Percentiles rank a stretch among this genome's conserved stretches.
Evolutionary conservation across 1,140 invertebrate species (phyloP).

Genomic region (Drosophila albomicans): DNA sequence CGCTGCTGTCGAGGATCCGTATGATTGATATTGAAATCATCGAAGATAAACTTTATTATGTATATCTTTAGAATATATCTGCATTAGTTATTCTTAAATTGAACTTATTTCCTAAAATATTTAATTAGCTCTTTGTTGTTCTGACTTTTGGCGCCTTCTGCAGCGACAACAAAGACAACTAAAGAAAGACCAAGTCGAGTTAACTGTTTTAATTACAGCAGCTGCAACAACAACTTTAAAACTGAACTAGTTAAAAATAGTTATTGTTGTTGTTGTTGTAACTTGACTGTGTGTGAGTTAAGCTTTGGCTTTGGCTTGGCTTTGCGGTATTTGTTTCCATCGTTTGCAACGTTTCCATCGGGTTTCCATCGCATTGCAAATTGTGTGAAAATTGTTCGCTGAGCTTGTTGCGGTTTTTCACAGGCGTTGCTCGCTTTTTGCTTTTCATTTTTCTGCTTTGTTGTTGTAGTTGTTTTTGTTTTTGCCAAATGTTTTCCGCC

Average conservation of each 20-base stretch:
- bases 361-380: constrained; percentile 63
- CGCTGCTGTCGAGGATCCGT: no score
- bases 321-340: constrained; percentile 39
- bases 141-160: constrained; percentile 5
- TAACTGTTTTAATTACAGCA: constrained; percentile 42
- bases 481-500: constrained; percentile 48
- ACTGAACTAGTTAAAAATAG: constrained; percentile 42
- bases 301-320: neutral
- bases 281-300: constrained; percentile 2
- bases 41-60: no score
- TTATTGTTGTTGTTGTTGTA: constrained; percentile 6
- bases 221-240: constrained; percentile 9
- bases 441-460: neutral
- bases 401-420: constrained; percentile 58
- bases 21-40: no score
- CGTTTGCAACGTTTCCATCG: constrained; percentile 32
- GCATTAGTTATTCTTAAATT: neutral
- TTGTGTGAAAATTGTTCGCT: constrained; percentile 67
- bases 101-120: constrained; percentile 9
- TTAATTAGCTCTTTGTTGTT: constrained; percentile 37
- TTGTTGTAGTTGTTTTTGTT: neutral
- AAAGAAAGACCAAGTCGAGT: constrained; percentile 1
- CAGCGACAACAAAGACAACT: neutral
- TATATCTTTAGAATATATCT: no score
- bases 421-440: constrained; percentile 36